Conservation (phyloP, 2,113 vertebrate species). For the Numenius arquata region DNA sequence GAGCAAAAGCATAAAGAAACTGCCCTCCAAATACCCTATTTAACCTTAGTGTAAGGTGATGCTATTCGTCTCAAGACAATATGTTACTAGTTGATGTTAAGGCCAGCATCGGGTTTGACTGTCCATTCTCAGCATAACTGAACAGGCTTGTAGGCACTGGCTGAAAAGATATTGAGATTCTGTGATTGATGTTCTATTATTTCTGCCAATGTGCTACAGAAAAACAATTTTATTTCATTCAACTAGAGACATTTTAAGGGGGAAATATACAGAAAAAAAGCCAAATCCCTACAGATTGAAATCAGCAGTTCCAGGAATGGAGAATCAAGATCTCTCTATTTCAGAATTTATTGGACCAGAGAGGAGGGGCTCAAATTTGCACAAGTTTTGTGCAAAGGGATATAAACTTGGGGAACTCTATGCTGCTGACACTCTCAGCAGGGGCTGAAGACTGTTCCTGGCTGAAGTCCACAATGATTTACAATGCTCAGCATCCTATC, state of each 20-base stretch:
- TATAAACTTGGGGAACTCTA: conserved; percentile 12
- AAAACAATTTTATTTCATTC: not conserved
- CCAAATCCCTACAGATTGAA: not conserved
- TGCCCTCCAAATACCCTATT: not conserved
- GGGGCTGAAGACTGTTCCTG: conserved; percentile 30
- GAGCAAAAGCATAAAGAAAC: not conserved
- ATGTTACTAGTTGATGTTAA: not conserved
- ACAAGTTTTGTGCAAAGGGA: conserved; percentile 17
- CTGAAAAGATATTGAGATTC: not conserved
- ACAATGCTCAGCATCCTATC: conserved; percentile 44
- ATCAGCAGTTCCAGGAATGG: conserved; percentile 3
- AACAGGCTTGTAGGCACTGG: not conserved
- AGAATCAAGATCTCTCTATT: not conserved
- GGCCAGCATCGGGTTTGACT: not conserved
- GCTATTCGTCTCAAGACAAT: not conserved
- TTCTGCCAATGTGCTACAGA: conserved; percentile 6
- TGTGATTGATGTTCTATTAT: not conserved
- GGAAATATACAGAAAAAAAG: not conserved
- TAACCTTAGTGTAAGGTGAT: not conserved
- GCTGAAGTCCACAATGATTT: conserved; percentile 45
- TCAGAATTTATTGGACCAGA: conserved; percentile 26
- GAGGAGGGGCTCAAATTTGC: not conserved
- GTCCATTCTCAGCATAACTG: not conserved
- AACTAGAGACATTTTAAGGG: not conserved
- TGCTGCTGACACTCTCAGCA: conserved; percentile 38